Evolutionary conservation across 2,888 invertebrate species (phyloP), one percentile per base, ranked within the genome.

Genomic region (Polymixis lichenea): DNA sequence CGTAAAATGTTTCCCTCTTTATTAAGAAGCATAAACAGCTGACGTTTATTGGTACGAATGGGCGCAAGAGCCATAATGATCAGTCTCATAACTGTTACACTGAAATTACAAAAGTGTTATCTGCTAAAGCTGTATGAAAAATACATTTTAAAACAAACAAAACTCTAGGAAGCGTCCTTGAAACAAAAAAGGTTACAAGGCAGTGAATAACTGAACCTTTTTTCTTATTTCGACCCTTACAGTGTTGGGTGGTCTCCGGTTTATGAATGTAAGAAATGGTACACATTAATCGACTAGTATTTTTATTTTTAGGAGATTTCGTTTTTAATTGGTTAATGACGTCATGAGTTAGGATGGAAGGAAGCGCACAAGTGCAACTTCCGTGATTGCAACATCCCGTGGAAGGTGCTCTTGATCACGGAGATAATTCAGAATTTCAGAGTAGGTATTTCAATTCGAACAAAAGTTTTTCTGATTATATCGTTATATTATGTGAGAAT

Each of bases 231-330:
- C 55, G 80, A 76, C 82, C 88, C 78, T 88, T 85, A 82, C 67
- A 83, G 82, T 76, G 76, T 83, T 90, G 92, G 92, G 92, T 92
- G 92, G 92, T 92, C 92, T 77, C 65, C 9, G 22, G 67, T 53
- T 87, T 80, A 81, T 83, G 79, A 87, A 77, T 85, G 83, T 79
- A 82, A 80, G 76, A 68, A 78, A 79, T 85, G 67, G 65, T 79
- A 76, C 69, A 76, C 65, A 72, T 78, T 78, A 80, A 80, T 86
- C 69, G 66, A 55, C 43, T 56, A 66, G 55, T 75, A 67, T 86
- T 67, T 72, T 76, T 61, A 51, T 73, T 72, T 75, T 77, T 73
- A 6, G 25, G 61, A n/a, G n/a, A 67, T 43, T 38, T 62, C 68
- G 15, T 73, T 78, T 71, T 75, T 53, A 61, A 68, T 75, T 86